These are phyloP conservation scores for Bungarus multicinctus DNA, from an alignment of 2,113 vertebrate species.

Conservation along the genomic window DNA sequence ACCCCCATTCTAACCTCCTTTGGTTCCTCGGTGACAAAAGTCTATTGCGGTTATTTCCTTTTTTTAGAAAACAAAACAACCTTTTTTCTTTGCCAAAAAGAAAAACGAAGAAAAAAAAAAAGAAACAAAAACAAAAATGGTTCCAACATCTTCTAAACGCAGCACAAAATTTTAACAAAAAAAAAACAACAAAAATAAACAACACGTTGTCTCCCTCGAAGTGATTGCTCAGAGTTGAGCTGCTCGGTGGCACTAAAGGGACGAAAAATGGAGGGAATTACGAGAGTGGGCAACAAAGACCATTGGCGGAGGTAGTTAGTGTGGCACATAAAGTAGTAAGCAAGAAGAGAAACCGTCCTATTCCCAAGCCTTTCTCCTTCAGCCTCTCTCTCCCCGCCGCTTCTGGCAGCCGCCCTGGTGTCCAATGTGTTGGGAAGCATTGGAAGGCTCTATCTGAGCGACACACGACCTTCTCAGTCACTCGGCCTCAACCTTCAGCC, in stretches of 20 bases:
- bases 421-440: neutral
- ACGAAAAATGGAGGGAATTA: slow-evolving; percentile 1
- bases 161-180: slow-evolving; percentile 8
- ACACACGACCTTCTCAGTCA: neutral
- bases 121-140: slow-evolving; percentile 8
- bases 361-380: neutral
- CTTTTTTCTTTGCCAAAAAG: slow-evolving; percentile 62
- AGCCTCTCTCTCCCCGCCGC: neutral
- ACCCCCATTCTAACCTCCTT: slow-evolving; percentile 64
- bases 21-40: slow-evolving; percentile 65
- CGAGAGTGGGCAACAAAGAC: neutral
- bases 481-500: neutral
- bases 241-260: slow-evolving; percentile 4
- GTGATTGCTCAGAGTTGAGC: slow-evolving; percentile 15
- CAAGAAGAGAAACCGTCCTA: neutral
- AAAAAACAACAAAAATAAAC: neutral
- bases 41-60: slow-evolving; percentile 41
- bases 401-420: neutral
- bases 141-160: slow-evolving; percentile 34
- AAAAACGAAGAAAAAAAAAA: slow-evolving; percentile 25
- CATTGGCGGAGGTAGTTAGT: neutral
- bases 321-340: neutral
- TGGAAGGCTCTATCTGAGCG: neutral
- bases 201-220: slow-evolving; percentile 8
- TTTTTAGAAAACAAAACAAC: slow-evolving; percentile 49